These are phyloP conservation scores for Drosophila hamatofila DNA, from an alignment of 2,888 invertebrate species.

Conservation along the genomic window DNA sequence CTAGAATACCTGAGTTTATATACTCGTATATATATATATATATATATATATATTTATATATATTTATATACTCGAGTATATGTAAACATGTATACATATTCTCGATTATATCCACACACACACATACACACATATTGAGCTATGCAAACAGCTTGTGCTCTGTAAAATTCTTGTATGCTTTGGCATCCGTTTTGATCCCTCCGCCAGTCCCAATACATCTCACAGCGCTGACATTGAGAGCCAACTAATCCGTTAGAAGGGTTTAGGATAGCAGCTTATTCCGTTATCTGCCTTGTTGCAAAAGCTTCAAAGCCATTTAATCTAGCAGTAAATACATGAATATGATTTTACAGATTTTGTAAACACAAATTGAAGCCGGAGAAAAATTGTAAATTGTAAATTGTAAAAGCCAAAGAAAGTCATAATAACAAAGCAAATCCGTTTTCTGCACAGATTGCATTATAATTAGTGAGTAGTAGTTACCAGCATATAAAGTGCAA, in stretches of 20 bases:
- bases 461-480: background rate
- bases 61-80: constrained; percentile 2
- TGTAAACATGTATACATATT: constrained; percentile 8
- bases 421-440: background rate
- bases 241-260: constrained; percentile 53
- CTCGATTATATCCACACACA: constrained; percentile 23
- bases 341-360: constrained; percentile 1
- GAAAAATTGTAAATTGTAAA: background rate
- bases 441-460: background rate
- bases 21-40: constrained; percentile 6
- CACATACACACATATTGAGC: constrained; percentile 18
- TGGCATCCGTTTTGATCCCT: constrained; percentile 68
- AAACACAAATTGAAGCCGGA: background rate
- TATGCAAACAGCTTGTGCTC: constrained; percentile 53
- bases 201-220: constrained; percentile 44
- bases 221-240: constrained; percentile 30
- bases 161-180: constrained; percentile 50
- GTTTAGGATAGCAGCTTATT: constrained; percentile 25
- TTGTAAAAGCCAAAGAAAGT: background rate
- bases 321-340: constrained; percentile 23
- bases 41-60: no score
- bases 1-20: constrained; percentile 28
- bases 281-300: constrained; percentile 27
- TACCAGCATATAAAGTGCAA: background rate
- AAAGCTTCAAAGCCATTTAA: constrained; percentile 46